These are phyloP conservation scores for Philypnodon macrostomus DNA, from an alignment of 2,797 vertebrate species.

Conservation along the genomic window DNA sequence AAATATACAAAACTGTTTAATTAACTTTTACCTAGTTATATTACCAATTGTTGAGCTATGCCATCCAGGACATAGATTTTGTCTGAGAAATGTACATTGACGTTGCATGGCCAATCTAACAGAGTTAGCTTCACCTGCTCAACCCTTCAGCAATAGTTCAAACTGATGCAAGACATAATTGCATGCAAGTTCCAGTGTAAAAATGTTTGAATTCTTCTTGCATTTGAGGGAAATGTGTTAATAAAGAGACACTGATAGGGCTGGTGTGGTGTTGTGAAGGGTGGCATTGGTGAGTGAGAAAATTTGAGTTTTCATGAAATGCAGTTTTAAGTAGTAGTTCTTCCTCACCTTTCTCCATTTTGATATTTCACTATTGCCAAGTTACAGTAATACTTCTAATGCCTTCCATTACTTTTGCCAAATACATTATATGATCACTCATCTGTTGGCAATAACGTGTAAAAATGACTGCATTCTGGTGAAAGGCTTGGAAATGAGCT, in stretches of 20 bases:
- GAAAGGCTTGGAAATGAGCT: not conserved
- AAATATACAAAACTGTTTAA: too few relatives aligned
- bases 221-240: too few relatives aligned
- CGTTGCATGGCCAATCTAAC: not conserved
- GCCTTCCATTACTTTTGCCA: not conserved
- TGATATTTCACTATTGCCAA: not conserved
- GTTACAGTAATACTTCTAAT: not conserved
- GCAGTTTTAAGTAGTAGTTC: not conserved
- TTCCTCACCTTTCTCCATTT: not conserved
- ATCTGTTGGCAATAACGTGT: not conserved
- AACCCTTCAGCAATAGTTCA: not conserved
- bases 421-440: not conserved
- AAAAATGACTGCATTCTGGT: not conserved
- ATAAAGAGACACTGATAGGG: too few relatives aligned
- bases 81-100: not conserved
- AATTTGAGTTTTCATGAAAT: not conserved
- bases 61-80: not conserved
- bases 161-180: too few relatives aligned
- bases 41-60: too few relatives aligned
- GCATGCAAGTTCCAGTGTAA: too few relatives aligned
- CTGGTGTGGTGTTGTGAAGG: too few relatives aligned
- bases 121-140: not conserved
- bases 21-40: too few relatives aligned
- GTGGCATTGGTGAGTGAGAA: not conserved
- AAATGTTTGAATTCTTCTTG: too few relatives aligned